A percentile compares a stretch with the other conserved stretches of the same genome.
Conservation (phyloP, 2,113 vertebrate species). For the Rattus norvegicus region GRCr8 NC_086036.1:5781001-5781500, state of each 20-base stretch:
- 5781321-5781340: neutral
- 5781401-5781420: neutral
- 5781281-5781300: neutral
- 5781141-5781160: neutral
- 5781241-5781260: neutral
- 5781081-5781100: neutral
- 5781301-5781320: neutral
- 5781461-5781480: neutral
- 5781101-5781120: neutral
- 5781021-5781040: neutral
- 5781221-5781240: neutral
- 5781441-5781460: neutral
- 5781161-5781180: neutral
- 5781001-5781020: neutral
- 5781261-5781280: neutral
- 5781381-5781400: neutral
- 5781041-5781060: neutral
- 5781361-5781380: neutral
- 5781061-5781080: neutral
- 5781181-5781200: too few relatives aligned
- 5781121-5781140: neutral
- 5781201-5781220: neutral
- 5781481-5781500: too few relatives aligned
- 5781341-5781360: neutral
- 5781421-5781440: neutral